These are phyloP conservation scores for Cebus imitator DNA, from an alignment of 2,113 vertebrate species.

Conservation along the genomic window DNA sequence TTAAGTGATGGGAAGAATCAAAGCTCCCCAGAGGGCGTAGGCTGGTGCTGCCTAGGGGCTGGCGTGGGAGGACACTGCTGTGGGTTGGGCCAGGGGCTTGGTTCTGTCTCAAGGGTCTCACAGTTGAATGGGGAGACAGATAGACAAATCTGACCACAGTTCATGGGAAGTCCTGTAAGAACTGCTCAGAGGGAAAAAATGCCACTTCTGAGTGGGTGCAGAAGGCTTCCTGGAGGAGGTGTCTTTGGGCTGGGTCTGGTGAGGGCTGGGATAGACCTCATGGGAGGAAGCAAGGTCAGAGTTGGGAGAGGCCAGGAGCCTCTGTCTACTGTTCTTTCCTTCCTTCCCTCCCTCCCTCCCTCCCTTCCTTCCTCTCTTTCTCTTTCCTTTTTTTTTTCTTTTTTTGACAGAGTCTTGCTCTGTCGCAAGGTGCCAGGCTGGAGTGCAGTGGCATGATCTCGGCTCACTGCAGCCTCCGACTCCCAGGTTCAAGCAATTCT, in stretches of 20 bases:
- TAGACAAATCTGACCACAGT: rapidly evolving
- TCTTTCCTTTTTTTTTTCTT: too few species aligned
- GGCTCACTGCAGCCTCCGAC: too few species aligned
- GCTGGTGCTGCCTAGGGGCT: background rate
- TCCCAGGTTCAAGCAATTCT: too few species aligned
- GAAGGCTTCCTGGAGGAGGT: background rate
- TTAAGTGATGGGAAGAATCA: background rate
- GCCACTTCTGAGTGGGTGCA: background rate
- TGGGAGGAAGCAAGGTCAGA: background rate
- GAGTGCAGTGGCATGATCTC: too few species aligned
- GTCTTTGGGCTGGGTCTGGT: background rate
- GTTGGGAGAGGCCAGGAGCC: background rate
- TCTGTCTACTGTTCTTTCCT: too few species aligned
- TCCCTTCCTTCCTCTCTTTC: too few species aligned
- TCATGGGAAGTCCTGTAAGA: background rate
- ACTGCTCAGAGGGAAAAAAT: background rate
- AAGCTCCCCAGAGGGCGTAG: background rate
- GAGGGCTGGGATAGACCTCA: background rate
- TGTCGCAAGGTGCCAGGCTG: too few species aligned
- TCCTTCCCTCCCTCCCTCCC: too few species aligned
- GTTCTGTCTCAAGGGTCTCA: background rate
- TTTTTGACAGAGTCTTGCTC: too few species aligned
- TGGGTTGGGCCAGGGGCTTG: background rate
- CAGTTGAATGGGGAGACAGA: background rate
- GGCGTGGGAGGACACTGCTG: background rate